Evolutionary conservation across 2,888 invertebrate species (phyloP).

Genomic region (Drosophila subsilvestris): DNA sequence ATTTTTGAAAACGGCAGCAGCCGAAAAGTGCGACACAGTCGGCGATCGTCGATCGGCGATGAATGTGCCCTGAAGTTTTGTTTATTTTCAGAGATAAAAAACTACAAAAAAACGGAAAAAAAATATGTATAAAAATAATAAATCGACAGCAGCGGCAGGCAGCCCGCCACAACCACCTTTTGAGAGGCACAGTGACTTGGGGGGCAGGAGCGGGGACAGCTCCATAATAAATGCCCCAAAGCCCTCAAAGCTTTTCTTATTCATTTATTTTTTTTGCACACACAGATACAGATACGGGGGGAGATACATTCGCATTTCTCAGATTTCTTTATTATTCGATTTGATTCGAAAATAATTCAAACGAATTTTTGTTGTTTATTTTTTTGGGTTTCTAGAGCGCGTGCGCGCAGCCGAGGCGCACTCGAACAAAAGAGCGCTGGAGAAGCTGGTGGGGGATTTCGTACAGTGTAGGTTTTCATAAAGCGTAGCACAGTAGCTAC

Average conservation of each 20-base stretch:
- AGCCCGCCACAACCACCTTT: slow-evolving; percentile 1
- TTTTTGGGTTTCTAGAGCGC: slow-evolving; percentile 19
- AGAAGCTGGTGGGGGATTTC: slow-evolving; percentile 46
- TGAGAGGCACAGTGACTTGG: slow-evolving; percentile 28
- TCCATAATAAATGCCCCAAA: slow-evolving; percentile 54
- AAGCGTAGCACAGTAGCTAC: slow-evolving; percentile 83
- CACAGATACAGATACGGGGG: slow-evolving; percentile 23
- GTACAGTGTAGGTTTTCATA: slow-evolving; percentile 63
- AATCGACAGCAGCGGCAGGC: slow-evolving; percentile 33
- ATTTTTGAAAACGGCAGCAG: slow-evolving; percentile 48
- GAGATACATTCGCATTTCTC: slow-evolving; percentile 5
- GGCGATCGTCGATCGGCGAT: slow-evolving; percentile 13
- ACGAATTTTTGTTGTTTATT: slow-evolving; percentile 20
- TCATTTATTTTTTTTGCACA: slow-evolving; percentile 49
- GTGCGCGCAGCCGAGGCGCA: slow-evolving; percentile 37
- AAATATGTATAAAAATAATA: slow-evolving; percentile 42
- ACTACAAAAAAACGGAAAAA: not conserved
- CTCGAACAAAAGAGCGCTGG: slow-evolving; percentile 20
- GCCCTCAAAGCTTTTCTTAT: slow-evolving; percentile 56
- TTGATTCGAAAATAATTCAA: slow-evolving; percentile 52
- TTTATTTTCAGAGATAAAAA: slow-evolving; percentile 62
- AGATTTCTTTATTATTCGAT: slow-evolving; percentile 47
- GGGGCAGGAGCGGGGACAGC: slow-evolving; percentile 22
- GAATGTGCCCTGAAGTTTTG: slow-evolving; percentile 51
- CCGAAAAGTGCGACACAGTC: slow-evolving; percentile 47